A percentile compares a stretch with the other conserved stretches of the same genome.
These are phyloP conservation scores for crab-eating macaque (Macaca fascicularis) DNA, from an alignment of 2,113 vertebrate genomes.

Conservation along the genomic window T2T-MFA8v1.1 NC_088392.1:81575501-81576000, in stretches of 20 bases:
- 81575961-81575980: background rate
- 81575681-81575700: background rate
- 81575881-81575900: background rate
- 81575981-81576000: background rate
- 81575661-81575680: background rate
- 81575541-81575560: background rate
- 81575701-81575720: background rate
- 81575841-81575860: constrained; percentile 36
- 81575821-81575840: constrained; percentile 52
- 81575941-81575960: background rate
- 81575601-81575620: background rate
- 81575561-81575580: background rate
- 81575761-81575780: background rate
- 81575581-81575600: background rate
- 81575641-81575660: background rate
- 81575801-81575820: constrained; percentile 43
- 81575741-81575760: background rate
- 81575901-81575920: background rate
- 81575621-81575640: background rate
- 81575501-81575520: background rate
- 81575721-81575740: background rate
- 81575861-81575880: constrained; percentile 1
- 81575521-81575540: background rate
- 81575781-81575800: constrained; percentile 34
- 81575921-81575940: background rate